Evolutionary conservation across 2,113 vertebrate genomes (phyloP).

Genomic region (Hyperoodon ampullatus): DNA sequence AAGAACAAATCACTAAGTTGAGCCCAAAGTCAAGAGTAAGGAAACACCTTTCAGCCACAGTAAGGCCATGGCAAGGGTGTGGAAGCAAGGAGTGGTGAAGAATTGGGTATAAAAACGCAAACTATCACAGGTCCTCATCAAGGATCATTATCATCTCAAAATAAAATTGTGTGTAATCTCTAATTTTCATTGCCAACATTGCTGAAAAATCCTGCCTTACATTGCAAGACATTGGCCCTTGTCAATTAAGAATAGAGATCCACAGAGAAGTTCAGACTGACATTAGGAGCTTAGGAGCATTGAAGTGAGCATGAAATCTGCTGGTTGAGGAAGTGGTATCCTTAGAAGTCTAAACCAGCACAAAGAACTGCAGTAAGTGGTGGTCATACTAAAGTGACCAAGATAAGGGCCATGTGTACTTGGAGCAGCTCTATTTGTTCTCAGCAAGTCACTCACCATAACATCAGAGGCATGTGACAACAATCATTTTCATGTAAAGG

Average conservation of each 20-base stretch:
- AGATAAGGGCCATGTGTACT: neutral
- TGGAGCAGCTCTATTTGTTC: neutral
- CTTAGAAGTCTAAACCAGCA: neutral
- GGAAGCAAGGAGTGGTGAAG: neutral
- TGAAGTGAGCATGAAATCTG: no score
- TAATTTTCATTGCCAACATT: neutral
- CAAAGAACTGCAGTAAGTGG: neutral
- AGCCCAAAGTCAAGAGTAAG: neutral
- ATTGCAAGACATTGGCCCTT: neutral
- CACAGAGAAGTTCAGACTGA: neutral
- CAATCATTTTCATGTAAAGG: neutral
- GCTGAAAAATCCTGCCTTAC: neutral
- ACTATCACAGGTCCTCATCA: neutral
- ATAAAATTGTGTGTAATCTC: neutral
- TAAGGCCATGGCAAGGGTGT: rapidly evolving
- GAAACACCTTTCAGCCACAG: neutral
- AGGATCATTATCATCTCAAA: neutral
- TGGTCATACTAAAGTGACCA: neutral
- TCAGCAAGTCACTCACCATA: neutral
- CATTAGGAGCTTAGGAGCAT: no score
- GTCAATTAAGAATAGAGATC: neutral
- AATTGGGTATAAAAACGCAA: neutral
- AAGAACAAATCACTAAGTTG: neutral
- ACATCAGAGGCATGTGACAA: neutral
- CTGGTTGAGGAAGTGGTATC: no score